These are phyloP conservation scores for Mesaphorura yosii DNA, from an alignment of 1,140 invertebrate genomes.

Conservation along the genomic window DNA sequence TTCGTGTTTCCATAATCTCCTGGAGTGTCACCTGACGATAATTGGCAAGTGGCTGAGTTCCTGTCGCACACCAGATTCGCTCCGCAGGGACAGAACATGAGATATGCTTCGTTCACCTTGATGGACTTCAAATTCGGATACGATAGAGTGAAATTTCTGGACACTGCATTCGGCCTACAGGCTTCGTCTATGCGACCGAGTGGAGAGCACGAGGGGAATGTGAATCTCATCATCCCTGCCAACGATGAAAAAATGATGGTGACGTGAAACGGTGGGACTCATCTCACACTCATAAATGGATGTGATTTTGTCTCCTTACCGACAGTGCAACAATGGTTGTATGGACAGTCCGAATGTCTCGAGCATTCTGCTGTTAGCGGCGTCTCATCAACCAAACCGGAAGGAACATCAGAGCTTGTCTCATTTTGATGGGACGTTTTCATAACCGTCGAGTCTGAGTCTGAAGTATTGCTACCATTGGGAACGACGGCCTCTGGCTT, in stretches of 20 bases:
- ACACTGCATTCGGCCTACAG: conserved; percentile 16
- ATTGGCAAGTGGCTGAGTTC: conserved; percentile 10
- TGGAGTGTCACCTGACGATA: neutral
- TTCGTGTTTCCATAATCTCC: no score
- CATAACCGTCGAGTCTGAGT: no score
- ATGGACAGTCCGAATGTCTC: conserved; percentile 9
- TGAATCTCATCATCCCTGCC: conserved; percentile 24
- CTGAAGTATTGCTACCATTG: no score
- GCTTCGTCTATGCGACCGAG: conserved; percentile 17
- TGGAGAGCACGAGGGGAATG: conserved; percentile 11
- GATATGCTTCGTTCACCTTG: conserved; percentile 10
- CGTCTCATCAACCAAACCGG: no score
- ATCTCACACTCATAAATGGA: no score
- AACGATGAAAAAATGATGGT: neutral
- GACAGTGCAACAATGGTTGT: conserved; percentile 17
- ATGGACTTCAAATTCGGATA: conserved; percentile 15
- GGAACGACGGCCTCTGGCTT: no score
- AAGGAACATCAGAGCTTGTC: no score
- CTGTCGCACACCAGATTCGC: conserved; percentile 7
- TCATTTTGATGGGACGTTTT: no score
- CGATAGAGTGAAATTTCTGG: conserved; percentile 18
- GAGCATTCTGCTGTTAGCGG: no score
- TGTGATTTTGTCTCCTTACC: conserved; percentile 19
- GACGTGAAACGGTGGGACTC: no score
- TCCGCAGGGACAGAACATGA: conserved; percentile 19